A percentile compares a stretch with the other conserved stretches of the same genome.
These are phyloP conservation scores for Coilia nasus DNA, from an alignment of 2,797 vertebrate genomes.

Conservation along the genomic window DNA sequence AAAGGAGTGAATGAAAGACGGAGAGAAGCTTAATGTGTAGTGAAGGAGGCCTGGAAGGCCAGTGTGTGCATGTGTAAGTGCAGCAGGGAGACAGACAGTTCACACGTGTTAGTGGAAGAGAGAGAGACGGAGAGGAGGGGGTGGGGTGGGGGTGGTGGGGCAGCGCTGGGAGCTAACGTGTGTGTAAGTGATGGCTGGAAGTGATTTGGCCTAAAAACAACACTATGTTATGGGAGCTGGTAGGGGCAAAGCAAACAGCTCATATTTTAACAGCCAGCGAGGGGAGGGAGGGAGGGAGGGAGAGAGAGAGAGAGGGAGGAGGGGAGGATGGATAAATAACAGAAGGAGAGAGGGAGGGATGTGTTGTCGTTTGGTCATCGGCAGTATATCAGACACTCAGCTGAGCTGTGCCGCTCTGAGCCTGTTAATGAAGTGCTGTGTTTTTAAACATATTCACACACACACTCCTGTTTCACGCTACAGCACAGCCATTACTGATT, in stretches of 20 bases:
- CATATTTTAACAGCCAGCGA: constrained; percentile 79
- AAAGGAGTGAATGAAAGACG: constrained; percentile 45
- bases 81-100: neutral
- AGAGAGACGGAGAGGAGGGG: constrained; percentile 68
- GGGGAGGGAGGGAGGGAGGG: neutral
- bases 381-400: constrained; percentile 20
- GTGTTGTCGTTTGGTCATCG: constrained; percentile 51
- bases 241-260: constrained; percentile 92
- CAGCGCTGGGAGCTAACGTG: constrained; percentile 56
- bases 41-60: constrained; percentile 53
- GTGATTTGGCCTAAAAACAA: constrained; percentile 95
- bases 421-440: neutral
- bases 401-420: neutral
- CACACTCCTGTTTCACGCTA: no score
- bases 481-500: no score
- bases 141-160: neutral
- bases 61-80: constrained; percentile 49
- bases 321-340: neutral
- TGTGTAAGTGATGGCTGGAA: constrained; percentile 90
- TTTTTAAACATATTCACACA: neutral
- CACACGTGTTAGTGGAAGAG: constrained; percentile 55
- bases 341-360: constrained; percentile 37
- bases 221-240: constrained; percentile 89
- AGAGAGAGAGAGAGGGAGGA: neutral
- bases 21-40: constrained; percentile 72